A percentile compares a stretch with the other conserved stretches of the same genome.
These are phyloP conservation scores for Odobenus rosmarus DNA, from an alignment of 2,113 vertebrate genomes.

Conservation along the genomic window DNA sequence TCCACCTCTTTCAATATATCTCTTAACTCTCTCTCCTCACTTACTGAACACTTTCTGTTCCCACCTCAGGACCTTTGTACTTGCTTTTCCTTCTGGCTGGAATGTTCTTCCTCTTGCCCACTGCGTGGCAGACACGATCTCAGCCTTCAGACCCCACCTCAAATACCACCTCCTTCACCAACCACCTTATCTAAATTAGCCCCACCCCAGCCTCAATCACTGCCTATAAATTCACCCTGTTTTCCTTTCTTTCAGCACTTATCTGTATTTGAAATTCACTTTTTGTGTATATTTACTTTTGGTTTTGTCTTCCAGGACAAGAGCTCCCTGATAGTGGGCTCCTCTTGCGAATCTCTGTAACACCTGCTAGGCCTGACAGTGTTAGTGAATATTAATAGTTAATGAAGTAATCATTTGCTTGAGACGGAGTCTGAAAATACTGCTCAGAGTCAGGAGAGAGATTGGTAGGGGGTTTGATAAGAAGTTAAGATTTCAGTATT, in stretches of 20 bases:
- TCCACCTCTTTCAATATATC: background rate
- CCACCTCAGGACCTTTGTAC: background rate
- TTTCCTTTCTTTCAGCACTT: background rate
- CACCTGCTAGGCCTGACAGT: background rate
- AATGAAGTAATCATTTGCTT: background rate
- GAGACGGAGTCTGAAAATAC: constrained; percentile 11
- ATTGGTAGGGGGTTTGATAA: background rate
- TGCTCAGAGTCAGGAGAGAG: background rate
- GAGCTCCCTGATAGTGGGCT: background rate
- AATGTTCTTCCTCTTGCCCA: background rate
- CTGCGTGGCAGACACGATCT: background rate
- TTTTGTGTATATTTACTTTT: background rate
- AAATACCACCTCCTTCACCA: background rate
- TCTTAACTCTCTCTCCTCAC: background rate
- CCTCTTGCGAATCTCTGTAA: background rate
- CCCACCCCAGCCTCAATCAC: background rate
- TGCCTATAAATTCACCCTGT: background rate
- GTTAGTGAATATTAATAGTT: constrained; percentile 29
- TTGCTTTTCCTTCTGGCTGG: background rate
- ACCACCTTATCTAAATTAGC: background rate
- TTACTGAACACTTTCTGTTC: background rate
- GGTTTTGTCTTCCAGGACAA: background rate
- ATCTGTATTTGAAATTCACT: background rate
- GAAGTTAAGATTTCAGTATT: background rate
- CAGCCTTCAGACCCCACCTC: background rate